Base-by-base conservation (phyloP, 2,113 vertebrate species). In the Eublepharis macularius region DNA sequence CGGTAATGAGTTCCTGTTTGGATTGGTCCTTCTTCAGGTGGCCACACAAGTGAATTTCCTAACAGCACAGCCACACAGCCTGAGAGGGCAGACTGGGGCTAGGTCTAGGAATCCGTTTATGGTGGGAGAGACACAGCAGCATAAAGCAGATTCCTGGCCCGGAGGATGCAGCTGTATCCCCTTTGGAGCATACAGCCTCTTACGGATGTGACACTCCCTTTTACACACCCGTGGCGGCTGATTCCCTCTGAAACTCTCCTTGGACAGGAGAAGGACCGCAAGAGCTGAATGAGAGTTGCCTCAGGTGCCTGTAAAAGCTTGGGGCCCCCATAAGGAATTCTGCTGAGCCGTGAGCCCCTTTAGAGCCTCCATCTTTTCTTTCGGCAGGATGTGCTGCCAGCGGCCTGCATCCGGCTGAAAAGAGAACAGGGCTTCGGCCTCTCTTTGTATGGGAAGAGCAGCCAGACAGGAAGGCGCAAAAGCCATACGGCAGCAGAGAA, bases 81-180 rank as follows among this genome's bases (percentile, higher is more conserved):
- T 36, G 32, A 76, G 11, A 39, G 63, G 1, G 10, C 78, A 29
- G 32, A 3, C 54, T 6, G 41, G 19, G 73, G 86, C 49, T 73
- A 32, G 32, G 0, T 0, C 4, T 16, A 19, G 47, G 76, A 76
- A 83, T 87, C 81, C n/a, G n/a, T 32, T 85, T 7, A 29, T 39
- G 78, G 76, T 81, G 78, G 82, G 19, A n/a, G 54, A 45, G 88
- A 88, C 26, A 16, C 73, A 13, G 9, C 12, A 26, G 86, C 83
- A 79, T 86, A 85, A 41, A 81, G 32, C 70, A 49, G 60, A 47
- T 19, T 2, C 78, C 79, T 75, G 84, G 65, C 0, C 1, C 11
- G 65, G 90, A 93, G 92, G 95, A 94, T 89, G n/a, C 94, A 95
- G 94, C 94, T 94, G 94, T 91, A 92, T 94, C 92, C 60, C 26